Percentiles rank a stretch among this genome's conserved stretches.
These are phyloP conservation scores for Trichopoda pennipes DNA, from an alignment of 2,888 invertebrate species.

Conservation along the genomic window DNA sequence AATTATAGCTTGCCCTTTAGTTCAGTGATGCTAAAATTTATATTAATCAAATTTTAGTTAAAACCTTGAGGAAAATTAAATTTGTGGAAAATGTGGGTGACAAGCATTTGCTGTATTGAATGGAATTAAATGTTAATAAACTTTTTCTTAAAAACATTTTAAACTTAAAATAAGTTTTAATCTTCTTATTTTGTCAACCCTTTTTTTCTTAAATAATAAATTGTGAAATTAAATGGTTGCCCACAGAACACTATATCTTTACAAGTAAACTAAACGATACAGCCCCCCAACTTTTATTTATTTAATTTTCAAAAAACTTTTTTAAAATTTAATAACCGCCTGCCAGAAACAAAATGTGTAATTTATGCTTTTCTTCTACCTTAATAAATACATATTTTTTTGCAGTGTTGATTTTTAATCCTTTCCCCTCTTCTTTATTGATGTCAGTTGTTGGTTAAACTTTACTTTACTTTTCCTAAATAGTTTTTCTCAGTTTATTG, in stretches of 20 bases:
- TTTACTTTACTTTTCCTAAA: neutral
- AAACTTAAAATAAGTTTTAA: constrained; percentile 10
- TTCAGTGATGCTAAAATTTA: too few relatives aligned
- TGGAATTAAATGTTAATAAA: too few relatives aligned
- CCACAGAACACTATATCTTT: neutral
- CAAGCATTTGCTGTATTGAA: too few relatives aligned
- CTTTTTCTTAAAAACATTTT: too few relatives aligned
- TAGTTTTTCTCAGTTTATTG: neutral
- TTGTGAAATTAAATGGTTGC: neutral
- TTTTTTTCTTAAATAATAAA: neutral
- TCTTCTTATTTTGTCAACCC: constrained; percentile 1
- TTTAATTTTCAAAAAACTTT: neutral
- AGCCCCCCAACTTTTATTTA: neutral
- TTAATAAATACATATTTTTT: neutral
- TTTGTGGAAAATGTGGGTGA: too few relatives aligned
- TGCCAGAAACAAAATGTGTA: constrained; percentile 18
- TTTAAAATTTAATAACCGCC: neutral
- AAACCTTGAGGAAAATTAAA: too few relatives aligned
- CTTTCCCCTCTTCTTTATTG: neutral
- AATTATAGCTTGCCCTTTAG: too few relatives aligned
- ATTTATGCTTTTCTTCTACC: constrained; percentile 7
- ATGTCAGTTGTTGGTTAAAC: neutral
- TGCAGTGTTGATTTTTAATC: constrained; percentile 13
- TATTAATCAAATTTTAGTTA: too few relatives aligned
- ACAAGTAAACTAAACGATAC: neutral